Evolutionary conservation across 2,113 vertebrate species (phyloP).

Genomic region (Halichoerus grypus): DNA sequence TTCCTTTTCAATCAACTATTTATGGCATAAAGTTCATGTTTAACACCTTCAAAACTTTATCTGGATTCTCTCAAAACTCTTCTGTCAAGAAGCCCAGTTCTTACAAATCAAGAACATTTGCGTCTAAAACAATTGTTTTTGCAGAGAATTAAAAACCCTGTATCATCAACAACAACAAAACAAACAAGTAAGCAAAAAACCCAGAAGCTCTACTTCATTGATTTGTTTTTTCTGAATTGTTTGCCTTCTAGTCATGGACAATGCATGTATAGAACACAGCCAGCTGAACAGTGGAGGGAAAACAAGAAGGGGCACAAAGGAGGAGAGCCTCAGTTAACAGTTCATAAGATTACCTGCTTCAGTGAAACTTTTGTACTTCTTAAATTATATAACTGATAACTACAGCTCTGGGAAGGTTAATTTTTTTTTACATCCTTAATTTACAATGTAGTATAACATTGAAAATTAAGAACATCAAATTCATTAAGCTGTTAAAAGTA

Average conservation of each 20-base stretch:
- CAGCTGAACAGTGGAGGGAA: background rate
- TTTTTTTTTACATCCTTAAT: background rate
- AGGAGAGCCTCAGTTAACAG: background rate
- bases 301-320: background rate
- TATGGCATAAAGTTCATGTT: conserved; percentile 18
- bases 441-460: background rate
- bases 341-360: background rate
- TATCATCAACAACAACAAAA: background rate
- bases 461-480: background rate
- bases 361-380: background rate
- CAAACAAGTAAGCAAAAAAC: background rate
- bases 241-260: background rate
- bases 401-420: background rate
- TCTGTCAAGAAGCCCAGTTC: background rate
- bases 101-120: background rate
- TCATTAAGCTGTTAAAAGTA: background rate
- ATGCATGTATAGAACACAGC: background rate
- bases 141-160: background rate
- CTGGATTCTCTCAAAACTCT: background rate
- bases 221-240: background rate
- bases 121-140: background rate
- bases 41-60: background rate
- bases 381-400: background rate
- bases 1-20: background rate
- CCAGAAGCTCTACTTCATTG: background rate